phyloP scores from a whole-genome alignment of 2,113 vertebrate species.

The Charadrius vociferus region DNA sequence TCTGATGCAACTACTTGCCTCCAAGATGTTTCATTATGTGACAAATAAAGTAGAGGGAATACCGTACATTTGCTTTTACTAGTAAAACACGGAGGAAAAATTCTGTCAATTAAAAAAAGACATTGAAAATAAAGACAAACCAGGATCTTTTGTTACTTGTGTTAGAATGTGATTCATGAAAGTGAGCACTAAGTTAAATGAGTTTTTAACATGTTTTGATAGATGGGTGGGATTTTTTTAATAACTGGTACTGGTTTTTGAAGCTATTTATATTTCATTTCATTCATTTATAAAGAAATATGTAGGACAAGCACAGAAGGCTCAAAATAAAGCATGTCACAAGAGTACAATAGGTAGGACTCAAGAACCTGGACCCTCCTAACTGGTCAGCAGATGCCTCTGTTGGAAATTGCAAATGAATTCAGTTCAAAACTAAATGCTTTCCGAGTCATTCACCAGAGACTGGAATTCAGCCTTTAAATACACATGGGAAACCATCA shows the following conservation, averaged over 20 bases:
- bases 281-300: background rate
- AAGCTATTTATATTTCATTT: background rate
- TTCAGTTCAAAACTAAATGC: slow-evolving; percentile 60
- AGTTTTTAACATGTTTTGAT: background rate
- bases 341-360: slow-evolving; percentile 16
- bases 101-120: background rate
- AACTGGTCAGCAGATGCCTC: slow-evolving; percentile 46
- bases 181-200: background rate
- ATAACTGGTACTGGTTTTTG: background rate
- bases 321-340: background rate
- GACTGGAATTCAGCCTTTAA: slow-evolving; percentile 72
- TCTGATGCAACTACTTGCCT: background rate
- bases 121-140: background rate
- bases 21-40: background rate
- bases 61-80: background rate
- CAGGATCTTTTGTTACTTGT: background rate
- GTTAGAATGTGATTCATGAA: background rate
- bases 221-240: background rate
- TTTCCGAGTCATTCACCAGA: slow-evolving; percentile 57
- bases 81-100: background rate
- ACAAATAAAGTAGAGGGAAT: background rate
- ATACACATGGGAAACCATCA: slow-evolving; percentile 60
- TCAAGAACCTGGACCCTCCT: slow-evolving; percentile 1
- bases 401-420: slow-evolving; percentile 51
- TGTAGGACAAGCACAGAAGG: background rate